A percentile compares a stretch with the other conserved stretches of the same genome.
Conservation (phyloP, 2,888 invertebrate genomes). For the Schizaphis graminum region DNA sequence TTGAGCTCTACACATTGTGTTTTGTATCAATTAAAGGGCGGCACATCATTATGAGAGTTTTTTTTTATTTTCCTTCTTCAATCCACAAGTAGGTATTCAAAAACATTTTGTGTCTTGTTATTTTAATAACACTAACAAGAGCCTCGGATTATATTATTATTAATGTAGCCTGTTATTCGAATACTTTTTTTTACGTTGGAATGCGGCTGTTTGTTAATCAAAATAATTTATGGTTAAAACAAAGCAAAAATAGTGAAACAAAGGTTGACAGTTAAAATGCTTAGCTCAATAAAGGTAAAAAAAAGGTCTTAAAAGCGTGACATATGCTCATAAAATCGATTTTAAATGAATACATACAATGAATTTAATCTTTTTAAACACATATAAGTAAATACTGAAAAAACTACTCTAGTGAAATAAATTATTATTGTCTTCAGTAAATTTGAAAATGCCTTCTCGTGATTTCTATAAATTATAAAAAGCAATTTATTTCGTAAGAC, state of each 20-base stretch:
- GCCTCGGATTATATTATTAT: not conserved
- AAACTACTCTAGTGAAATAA: not conserved
- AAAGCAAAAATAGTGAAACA: not conserved
- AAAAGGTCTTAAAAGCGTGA: slow-evolving; percentile 19
- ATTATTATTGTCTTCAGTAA: not conserved
- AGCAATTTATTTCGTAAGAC: not conserved
- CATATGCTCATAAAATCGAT: slow-evolving; percentile 33
- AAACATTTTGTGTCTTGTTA: not conserved
- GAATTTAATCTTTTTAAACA: not conserved
- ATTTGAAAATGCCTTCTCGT: not conserved
- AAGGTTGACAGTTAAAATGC: slow-evolving; percentile 1
- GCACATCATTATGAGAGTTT: not conserved
- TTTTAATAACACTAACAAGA: not conserved
- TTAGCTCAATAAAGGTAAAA: slow-evolving; percentile 16
- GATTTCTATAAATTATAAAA: not conserved
- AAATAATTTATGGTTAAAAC: not conserved
- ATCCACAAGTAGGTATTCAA: not conserved
- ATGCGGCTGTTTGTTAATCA: not conserved
- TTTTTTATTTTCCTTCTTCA: not conserved
- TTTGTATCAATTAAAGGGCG: not conserved
- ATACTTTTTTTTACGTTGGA: not conserved
- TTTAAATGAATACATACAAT: slow-evolving; percentile 6
- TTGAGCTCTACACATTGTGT: not conserved
- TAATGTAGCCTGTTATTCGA: not conserved
- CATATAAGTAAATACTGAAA: not conserved